Evolutionary conservation across 2,888 invertebrate species (phyloP).

Genomic region (Lutraria lutraria): DNA sequence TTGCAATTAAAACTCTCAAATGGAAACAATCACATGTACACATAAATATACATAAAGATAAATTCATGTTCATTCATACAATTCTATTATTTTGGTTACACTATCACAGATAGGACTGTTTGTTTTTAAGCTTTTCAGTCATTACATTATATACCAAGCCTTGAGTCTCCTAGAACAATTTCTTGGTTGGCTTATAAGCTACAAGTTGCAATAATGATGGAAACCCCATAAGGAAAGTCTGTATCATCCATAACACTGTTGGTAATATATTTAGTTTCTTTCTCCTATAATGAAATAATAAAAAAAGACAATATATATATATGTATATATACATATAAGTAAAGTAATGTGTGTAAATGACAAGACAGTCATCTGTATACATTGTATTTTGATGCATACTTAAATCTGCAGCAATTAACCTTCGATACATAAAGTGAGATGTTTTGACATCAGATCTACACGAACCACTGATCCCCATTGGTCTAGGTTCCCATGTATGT

Average conservation of each 20-base stretch:
- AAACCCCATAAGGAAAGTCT: conserved; percentile 77
- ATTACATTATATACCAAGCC: background rate
- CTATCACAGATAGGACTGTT: background rate
- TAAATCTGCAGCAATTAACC: too few species aligned
- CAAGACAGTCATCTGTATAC: too few species aligned
- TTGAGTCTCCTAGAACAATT: background rate
- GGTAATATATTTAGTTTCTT: conserved; percentile 64
- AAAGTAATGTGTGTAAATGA: conserved; percentile 4
- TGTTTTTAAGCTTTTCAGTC: background rate
- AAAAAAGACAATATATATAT: background rate
- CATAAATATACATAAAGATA: background rate
- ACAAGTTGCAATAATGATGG: conserved; percentile 72
- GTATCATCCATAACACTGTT: conserved; percentile 74
- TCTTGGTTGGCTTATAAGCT: conserved; percentile 56
- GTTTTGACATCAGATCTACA: too few species aligned
- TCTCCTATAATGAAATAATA: conserved; percentile 63
- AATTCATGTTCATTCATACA: background rate
- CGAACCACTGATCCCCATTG: too few species aligned
- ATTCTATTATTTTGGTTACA: background rate
- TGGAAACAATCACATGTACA: too few species aligned
- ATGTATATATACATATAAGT: background rate
- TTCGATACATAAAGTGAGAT: too few species aligned
- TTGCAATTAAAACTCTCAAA: too few species aligned
- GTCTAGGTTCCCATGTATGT: too few species aligned
- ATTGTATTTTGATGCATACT: too few species aligned